Percentiles rank a stretch among this genome's conserved stretches.
Conservation (phyloP, 2,113 vertebrate genomes). For the Ascaphus truei region DNA sequence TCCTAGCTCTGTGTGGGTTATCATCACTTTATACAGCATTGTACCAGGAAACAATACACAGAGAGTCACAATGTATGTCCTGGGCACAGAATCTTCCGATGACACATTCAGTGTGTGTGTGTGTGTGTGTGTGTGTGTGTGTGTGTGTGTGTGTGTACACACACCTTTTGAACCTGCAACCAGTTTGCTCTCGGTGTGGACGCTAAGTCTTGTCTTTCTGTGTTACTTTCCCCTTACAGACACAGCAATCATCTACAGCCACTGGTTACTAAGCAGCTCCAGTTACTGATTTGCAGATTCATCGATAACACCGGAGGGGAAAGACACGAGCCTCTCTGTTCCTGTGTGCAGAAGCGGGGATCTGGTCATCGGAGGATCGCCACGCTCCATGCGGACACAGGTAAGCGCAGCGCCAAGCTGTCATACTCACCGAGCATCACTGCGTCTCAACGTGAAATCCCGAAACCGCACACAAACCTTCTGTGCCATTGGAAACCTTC, state of each 20-base stretch:
- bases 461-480: too few relatives aligned
- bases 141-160: too few relatives aligned
- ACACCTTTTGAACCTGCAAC: neutral
- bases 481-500: too few relatives aligned
- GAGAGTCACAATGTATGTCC: too few relatives aligned
- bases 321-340: neutral
- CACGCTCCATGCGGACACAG: conserved; percentile 2
- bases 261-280: conserved; percentile 17
- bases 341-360: conserved; percentile 5
- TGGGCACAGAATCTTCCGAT: too few relatives aligned
- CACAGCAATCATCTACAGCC: conserved; percentile 31
- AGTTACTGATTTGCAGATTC: conserved; percentile 35
- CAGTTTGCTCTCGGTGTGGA: neutral
- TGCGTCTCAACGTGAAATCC: too few relatives aligned
- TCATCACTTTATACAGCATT: too few relatives aligned
- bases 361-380: neutral
- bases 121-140: too few relatives aligned
- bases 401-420: conserved; percentile 4
- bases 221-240: neutral
- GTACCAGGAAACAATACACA: too few relatives aligned
- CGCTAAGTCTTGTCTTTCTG: neutral
- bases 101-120: too few relatives aligned
- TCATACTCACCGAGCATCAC: too few relatives aligned
- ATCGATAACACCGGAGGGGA: conserved; percentile 11
- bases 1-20: too few relatives aligned